Evolutionary conservation across 2,888 invertebrate genomes (phyloP).

Genomic region (Pharmacophagus antenor): DNA sequence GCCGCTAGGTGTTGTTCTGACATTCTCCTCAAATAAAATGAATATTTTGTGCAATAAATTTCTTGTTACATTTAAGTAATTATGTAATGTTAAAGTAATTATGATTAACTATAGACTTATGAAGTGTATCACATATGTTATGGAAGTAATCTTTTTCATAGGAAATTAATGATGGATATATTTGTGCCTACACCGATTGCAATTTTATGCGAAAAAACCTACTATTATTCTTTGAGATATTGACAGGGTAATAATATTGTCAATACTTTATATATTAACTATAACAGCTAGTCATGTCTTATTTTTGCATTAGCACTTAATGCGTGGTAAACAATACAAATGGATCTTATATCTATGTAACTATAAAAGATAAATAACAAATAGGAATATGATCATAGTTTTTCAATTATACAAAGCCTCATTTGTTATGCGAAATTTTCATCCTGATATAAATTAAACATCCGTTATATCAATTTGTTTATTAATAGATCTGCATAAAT

Average conservation of each 20-base stretch:
- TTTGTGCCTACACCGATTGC: too few species aligned
- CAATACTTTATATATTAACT: neutral
- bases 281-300: neutral
- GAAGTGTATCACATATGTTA: too few species aligned
- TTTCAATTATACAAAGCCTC: neutral
- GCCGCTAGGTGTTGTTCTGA: constrained; percentile 48
- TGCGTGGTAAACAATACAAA: neutral
- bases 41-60: constrained; percentile 4
- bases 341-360: neutral
- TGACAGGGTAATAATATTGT: neutral
- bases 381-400: neutral
- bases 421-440: constrained; percentile 30
- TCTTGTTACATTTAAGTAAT: neutral
- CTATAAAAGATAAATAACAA: neutral
- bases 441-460: constrained; percentile 42
- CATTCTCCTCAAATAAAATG: constrained; percentile 37
- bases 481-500: constrained; percentile 79
- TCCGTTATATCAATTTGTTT: constrained; percentile 76
- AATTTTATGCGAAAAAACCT: too few species aligned
- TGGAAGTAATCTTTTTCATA: neutral
- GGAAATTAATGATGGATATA: neutral
- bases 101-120: neutral
- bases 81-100: neutral
- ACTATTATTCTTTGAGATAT: neutral
- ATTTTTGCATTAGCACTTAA: neutral